Evolutionary conservation across 1,140 invertebrate genomes (phyloP), one percentile per base, ranked within the genome.

Genomic region (Bombus superbus): DNA sequence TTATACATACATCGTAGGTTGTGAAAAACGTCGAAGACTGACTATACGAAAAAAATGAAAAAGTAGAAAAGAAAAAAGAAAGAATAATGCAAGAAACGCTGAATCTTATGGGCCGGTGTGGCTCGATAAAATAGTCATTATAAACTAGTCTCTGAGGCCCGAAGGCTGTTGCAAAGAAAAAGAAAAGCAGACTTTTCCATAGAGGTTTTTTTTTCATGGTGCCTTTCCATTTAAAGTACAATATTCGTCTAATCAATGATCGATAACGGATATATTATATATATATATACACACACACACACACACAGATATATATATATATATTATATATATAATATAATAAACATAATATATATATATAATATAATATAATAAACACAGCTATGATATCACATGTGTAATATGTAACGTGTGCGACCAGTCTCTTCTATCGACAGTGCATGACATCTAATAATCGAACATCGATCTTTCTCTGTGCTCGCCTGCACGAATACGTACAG

Each of bases 101-200:
- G 80, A 93, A 92, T 92, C 92, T 91, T 88, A 90, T 32, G 92
- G 77, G 87, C 72, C 89, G 88, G 81, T 79, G 89, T 80, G 92
- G 91, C 92, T 93, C 94, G 90, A 53, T 69, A 93, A 81, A 92
- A 93, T 94, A 95, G 94, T 95, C 94, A 94, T 94, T 87, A 92
- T 88, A 94, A 95, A 95, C 94, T 95, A 95, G 94, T 95, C 94
- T 92, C 90, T 90, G 87, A 92, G 93, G 94, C 92, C 91, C 91
- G 92, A 91, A 92, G 92, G 91, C 91, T 93, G 86, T 89, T 85
- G 86, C 77, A 86, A 57, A 68, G 42, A 74, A 80, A 62, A 32
- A 32, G 32, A 32, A 11, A 32, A 35, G 28, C 72, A 87, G 75
- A 66, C 69, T 84, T 88, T 66, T 81, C 80, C 59, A 87, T 71